phyloP scores from a whole-genome alignment of 2,797 vertebrate species.

The Halcyon leucocephala region DNA sequence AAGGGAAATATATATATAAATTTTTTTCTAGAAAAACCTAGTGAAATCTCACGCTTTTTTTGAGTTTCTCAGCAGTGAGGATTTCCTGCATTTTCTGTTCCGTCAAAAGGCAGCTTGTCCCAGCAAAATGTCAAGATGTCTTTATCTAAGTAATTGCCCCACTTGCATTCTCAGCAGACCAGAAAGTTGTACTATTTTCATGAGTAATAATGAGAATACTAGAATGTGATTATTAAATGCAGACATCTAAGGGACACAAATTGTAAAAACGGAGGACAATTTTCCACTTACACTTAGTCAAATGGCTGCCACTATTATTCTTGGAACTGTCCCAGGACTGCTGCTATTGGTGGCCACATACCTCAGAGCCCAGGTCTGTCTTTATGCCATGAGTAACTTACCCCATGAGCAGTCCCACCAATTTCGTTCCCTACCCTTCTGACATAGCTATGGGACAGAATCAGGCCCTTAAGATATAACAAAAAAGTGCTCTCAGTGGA shows the following conservation, averaged over 20 bases:
- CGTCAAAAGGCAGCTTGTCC: constrained; percentile 33
- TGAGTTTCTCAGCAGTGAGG: constrained; percentile 31
- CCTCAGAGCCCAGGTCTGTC: not conserved
- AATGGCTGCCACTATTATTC: constrained; percentile 38
- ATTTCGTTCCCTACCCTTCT: not conserved
- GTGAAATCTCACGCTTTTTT: not conserved
- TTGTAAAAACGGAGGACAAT: constrained; percentile 39
- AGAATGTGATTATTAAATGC: constrained; percentile 55
- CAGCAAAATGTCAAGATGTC: constrained; percentile 13
- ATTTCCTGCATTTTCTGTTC: constrained; percentile 40
- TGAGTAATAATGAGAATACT: constrained; percentile 45
- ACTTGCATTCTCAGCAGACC: constrained; percentile 54
- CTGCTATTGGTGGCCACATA: constrained; percentile 7
- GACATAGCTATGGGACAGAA: not conserved
- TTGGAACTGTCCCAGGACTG: constrained; percentile 1
- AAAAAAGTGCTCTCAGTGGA: not conserved
- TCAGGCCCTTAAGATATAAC: not conserved
- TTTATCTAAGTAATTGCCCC: constrained; percentile 43
- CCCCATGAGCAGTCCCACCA: not conserved
- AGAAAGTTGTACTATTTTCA: constrained; percentile 44
- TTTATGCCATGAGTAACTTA: not conserved
- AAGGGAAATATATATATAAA: not conserved
- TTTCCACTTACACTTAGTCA: constrained; percentile 45
- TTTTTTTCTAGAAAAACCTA: not conserved
- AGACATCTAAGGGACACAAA: constrained; percentile 48